Percentiles rank a stretch among this genome's conserved stretches.
phyloP scores from a whole-genome alignment of 2,113 vertebrate genomes.

The cattle (Bos taurus) region ARS-UCD2.0 NC_037340.1:76203501-76204000 shows the following conservation, averaged over 20 bases:
- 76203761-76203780: neutral
- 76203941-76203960: neutral
- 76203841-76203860: neutral
- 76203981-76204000: neutral
- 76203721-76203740: neutral
- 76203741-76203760: neutral
- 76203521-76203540: accelerated
- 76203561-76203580: neutral
- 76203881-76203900: neutral
- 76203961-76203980: neutral
- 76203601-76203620: neutral
- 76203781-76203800: neutral
- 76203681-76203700: neutral
- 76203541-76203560: neutral
- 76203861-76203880: neutral
- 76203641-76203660: accelerated
- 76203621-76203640: neutral
- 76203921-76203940: neutral
- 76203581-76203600: neutral
- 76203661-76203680: neutral
- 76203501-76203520: neutral
- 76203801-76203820: neutral
- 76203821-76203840: neutral
- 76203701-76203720: neutral
- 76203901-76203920: neutral